Evolutionary conservation across 2,113 vertebrate species (phyloP), one percentile per base, ranked within the genome.

Genomic region (Chionomys nivalis): DNA sequence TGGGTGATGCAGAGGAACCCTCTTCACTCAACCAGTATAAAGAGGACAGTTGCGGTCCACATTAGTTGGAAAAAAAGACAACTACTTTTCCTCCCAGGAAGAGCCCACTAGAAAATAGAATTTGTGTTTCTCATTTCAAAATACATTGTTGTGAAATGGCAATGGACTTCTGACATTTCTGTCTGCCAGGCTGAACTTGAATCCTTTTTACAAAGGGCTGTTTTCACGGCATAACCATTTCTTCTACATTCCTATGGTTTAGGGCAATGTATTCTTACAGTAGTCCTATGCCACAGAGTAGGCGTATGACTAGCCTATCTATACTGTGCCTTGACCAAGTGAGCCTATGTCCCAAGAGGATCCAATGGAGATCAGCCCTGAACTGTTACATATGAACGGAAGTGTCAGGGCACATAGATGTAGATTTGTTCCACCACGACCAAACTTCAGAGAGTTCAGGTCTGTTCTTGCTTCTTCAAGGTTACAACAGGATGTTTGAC

Each of bases 231-330:
- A 13, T 70, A 87, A 39, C 19, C 2, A 21, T 87, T 83, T 89
- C 33, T 19, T 23, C 23, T 55, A 1, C 19, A 21, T 79, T 65
- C 6, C 33, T 42, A 11, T 83, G 52, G 23, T 47, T 95, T 90
- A 6, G 47, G 1, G 1, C 17, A 1, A 4, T 42, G 23, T 58
- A 0, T 11, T 5, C 1, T 65, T 58, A 33, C 6, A 28, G 39
- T 7, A 65, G 13, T 26, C 17, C 17, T 58, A 42, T 72, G 31
- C 14, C 61, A 83, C 0, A 58, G 31, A 6, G 19, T 39, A 8
- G 5, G 33, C 16, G 5, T 92, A 16, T 65, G 21, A 31, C 2
- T 1, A 72, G 21, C 28, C 58, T 70, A 17, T 21, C 13, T 77
- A 49, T 81, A 19, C 17, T 31, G 31, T 52, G 36, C 77, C 36